Conservation (phyloP, 2,797 vertebrate species). For the Phoxinus dragarum region DNA sequence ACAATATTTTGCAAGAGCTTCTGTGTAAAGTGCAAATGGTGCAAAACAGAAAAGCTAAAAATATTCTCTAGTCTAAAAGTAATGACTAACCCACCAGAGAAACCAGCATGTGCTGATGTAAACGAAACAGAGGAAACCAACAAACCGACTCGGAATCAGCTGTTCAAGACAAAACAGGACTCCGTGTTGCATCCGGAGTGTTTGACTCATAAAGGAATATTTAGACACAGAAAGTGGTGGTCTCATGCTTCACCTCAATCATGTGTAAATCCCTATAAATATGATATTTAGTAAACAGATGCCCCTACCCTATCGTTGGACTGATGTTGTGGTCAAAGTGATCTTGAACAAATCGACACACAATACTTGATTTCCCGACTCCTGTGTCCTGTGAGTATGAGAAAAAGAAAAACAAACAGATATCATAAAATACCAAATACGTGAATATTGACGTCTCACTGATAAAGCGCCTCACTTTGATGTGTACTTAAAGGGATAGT, state of each 20-base stretch:
- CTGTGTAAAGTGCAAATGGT: not conserved
- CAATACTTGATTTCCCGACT: constrained; percentile 97
- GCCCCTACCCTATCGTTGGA: constrained; percentile 94
- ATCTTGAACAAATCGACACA: constrained; percentile 96
- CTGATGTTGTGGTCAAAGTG: constrained; percentile 98
- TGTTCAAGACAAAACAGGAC: not conserved
- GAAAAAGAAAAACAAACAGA: constrained; percentile 20
- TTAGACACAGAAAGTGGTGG: constrained; percentile 5
- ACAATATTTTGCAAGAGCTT: not conserved
- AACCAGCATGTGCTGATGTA: constrained; percentile 40
- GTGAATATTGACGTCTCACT: not conserved
- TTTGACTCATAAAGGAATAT: constrained; percentile 45
- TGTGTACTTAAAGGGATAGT: not conserved
- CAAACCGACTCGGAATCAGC: constrained; percentile 30
- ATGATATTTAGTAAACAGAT: not conserved
- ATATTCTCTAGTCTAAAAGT: not conserved
- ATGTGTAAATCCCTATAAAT: not conserved
- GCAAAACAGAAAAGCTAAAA: not conserved
- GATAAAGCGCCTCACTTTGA: not conserved
- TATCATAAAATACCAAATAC: not conserved
- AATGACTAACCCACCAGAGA: constrained; percentile 1
- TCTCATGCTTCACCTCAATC: constrained; percentile 11
- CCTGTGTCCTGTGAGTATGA: constrained; percentile 87
- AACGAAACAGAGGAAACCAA: constrained; percentile 37
- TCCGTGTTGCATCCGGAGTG: not conserved